Percentiles rank a stretch among this genome's conserved stretches.
These are phyloP conservation scores for Hylyphantes graminicola DNA, from an alignment of 1,140 invertebrate genomes.

Conservation along the genomic window DNA sequence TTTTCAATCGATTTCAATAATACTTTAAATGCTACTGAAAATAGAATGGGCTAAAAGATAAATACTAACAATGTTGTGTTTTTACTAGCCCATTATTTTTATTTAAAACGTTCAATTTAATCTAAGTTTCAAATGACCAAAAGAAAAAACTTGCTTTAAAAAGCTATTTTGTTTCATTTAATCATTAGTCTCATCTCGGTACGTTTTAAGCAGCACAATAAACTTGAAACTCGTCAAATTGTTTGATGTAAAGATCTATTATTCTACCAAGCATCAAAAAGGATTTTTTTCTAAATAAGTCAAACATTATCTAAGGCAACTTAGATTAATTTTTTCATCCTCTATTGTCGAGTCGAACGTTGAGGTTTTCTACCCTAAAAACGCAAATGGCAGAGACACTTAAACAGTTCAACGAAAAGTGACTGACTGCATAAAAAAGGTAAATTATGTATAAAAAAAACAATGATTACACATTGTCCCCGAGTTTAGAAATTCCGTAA, in stretches of 20 bases:
- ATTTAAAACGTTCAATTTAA: no score
- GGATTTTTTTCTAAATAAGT: slow-evolving; percentile 5
- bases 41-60: slow-evolving; percentile 47
- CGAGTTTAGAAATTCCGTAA: slow-evolving; percentile 44
- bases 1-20: no score
- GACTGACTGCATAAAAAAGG: slow-evolving; percentile 50
- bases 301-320: background rate
- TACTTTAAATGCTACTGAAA: slow-evolving; percentile 54
- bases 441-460: slow-evolving; percentile 44
- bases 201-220: background rate
- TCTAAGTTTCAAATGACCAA: no score
- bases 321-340: background rate
- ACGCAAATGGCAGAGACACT: slow-evolving; percentile 46
- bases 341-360: slow-evolving; percentile 9
- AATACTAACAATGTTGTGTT: slow-evolving; percentile 50
- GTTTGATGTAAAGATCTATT: slow-evolving; percentile 19
- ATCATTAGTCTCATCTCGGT: slow-evolving; percentile 41
- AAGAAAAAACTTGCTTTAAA: slow-evolving; percentile 2
- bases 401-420: slow-evolving; percentile 44
- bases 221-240: background rate
- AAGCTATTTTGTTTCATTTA: slow-evolving; percentile 36
- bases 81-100: slow-evolving; percentile 19
- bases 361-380: slow-evolving; percentile 14
- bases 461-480: slow-evolving; percentile 45
- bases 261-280: background rate